Evolutionary conservation across 35 echinoderm and acorn worm species (phyloP), one percentile per base, ranked within the genome.

Genomic region (Nesometra sesokonis): DNA sequence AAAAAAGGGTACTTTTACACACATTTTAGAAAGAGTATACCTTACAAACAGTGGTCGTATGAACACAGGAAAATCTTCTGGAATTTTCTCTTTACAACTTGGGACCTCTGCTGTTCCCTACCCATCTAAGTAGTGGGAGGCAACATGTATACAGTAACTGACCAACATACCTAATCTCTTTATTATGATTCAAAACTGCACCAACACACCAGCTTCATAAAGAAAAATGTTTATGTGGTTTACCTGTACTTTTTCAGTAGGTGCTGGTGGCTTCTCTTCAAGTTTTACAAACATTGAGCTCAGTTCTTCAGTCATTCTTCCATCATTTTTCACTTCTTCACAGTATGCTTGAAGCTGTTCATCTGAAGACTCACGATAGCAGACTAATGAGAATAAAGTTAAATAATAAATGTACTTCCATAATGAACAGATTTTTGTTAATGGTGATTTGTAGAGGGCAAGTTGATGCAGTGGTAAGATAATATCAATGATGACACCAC

Each of bases 241-340:
- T 67, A 67, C 52, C 23, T 27, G 23, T 27, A 27, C 78, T 77
- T 32, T 90, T 80, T 78, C 79, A 80, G 84, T 0, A 19, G 77
- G 21, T 19, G 35, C 29, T 11, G 87, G 3, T n/a, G 89, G 88
- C 77, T 90, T 90, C 17, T 93, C 89, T 31, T 93, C 85, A 29
- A 93, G 88, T 37, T 93, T 88, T 30, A 87, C 76, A 37, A 93
- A 90, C 34, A 93, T 86, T 37, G 81, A 76, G 21, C 80, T 89
- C 80, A 93, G 78, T 78, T 93, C 92, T n/a, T 93, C 92, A 13
- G 92, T 90, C 88, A 93, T 93, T 32, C 88, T 82, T 17, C 92
- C 92, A 46, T 93, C 92, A 11, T 86, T 89, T 39, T 82, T 86
- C n/a, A 93, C 88, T 35, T 90, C 92, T 30, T 90, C 91, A n/a